These are phyloP conservation scores for Philopedon plagiatum DNA, from an alignment of 2,888 invertebrate species.

Conservation along the genomic window DNA sequence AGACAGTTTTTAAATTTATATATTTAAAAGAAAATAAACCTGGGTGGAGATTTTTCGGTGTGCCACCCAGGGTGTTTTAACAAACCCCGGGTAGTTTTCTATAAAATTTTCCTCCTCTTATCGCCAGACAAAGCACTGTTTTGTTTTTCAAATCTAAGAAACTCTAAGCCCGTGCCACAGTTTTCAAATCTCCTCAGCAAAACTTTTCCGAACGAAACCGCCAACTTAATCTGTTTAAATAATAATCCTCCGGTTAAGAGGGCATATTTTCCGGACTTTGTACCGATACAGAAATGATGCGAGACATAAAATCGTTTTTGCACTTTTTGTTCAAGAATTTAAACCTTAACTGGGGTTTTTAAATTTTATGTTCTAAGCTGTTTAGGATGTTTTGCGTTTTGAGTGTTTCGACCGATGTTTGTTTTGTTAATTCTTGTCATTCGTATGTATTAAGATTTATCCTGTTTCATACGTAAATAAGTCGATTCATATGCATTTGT, in stretches of 20 bases:
- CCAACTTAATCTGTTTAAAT: conserved; percentile 30
- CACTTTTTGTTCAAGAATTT: conserved; percentile 6
- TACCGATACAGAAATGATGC: background rate
- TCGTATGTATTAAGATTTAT: too few species aligned
- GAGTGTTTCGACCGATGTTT: background rate
- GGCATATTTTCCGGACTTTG: conserved; percentile 28
- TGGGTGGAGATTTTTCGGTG: background rate
- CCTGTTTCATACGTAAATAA: too few species aligned
- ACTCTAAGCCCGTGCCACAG: background rate
- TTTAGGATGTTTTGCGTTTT: background rate
- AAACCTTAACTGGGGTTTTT: background rate
- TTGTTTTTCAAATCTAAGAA: conserved; percentile 3
- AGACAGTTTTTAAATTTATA: too few species aligned
- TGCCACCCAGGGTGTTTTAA: background rate
- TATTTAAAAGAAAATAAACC: too few species aligned
- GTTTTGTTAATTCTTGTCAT: background rate
- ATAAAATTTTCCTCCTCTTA: background rate
- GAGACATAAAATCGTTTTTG: conserved; percentile 4
- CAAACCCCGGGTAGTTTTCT: background rate
- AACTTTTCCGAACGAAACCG: conserved; percentile 22
- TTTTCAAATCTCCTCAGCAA: conserved; percentile 6
- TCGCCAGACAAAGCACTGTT: conserved; percentile 1
- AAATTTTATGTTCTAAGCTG: background rate
- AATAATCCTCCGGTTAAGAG: conserved; percentile 30
- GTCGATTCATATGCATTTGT: too few species aligned